These are phyloP conservation scores for Lepidocyrtoides sp. DNA, from an alignment of 2,888 invertebrate genomes.

Conservation along the genomic window DNA sequence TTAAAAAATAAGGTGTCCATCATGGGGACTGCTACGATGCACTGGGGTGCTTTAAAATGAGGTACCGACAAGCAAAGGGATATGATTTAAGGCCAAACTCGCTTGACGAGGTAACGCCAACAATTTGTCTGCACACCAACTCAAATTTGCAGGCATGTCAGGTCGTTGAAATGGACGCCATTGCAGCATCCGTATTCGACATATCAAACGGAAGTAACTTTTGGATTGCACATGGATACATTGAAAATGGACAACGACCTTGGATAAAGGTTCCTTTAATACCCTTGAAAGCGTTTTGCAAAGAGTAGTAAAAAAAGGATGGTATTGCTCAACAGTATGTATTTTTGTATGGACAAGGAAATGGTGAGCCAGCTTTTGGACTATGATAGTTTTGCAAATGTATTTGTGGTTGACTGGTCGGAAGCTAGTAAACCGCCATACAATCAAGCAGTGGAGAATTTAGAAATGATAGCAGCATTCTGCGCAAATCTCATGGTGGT, in stretches of 20 bases:
- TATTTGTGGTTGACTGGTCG: constrained; percentile 95
- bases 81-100: constrained; percentile 87
- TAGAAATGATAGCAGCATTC: constrained; percentile 94
- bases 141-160: constrained; percentile 47
- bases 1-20: neutral
- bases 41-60: constrained; percentile 80
- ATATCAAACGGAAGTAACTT: constrained; percentile 89
- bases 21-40: constrained; percentile 78
- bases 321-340: too few relatives aligned
- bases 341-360: constrained; percentile 87
- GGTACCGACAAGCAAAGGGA: constrained; percentile 78
- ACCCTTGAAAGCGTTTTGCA: neutral
- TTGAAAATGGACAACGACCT: constrained; percentile 93
- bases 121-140: constrained; percentile 87
- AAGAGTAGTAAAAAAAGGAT: too few relatives aligned
- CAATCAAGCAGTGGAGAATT: constrained; percentile 97
- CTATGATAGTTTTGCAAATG: constrained; percentile 90
- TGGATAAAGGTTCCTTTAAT: constrained; percentile 90
- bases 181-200: constrained; percentile 33
- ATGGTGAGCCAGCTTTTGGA: constrained; percentile 92
- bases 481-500: constrained; percentile 90
- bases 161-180: constrained; percentile 64
- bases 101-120: constrained; percentile 90
- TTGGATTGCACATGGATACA: constrained; percentile 93
- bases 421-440: constrained; percentile 95